Evolutionary conservation across 2,797 vertebrate species (phyloP).

Genomic region (Peromyscus eremicus): DNA sequence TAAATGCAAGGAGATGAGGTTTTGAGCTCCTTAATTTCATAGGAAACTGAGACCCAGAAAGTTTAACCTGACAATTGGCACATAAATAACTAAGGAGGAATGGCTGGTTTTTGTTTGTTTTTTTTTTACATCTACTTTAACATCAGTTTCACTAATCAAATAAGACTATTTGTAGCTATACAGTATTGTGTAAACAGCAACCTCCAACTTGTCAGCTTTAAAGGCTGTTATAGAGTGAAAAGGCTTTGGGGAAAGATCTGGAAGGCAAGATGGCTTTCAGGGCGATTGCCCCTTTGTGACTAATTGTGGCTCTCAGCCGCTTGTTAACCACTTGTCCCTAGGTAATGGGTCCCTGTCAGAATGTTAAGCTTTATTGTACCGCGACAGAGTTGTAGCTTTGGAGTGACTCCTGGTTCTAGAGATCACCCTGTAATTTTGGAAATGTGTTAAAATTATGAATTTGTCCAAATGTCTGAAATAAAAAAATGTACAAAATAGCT

Average conservation of each 20-base stretch:
- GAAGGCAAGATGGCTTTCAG: not conserved
- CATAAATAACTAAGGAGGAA: not conserved
- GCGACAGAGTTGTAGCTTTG: not conserved
- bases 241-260: not conserved
- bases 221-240: not conserved
- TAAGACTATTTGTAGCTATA: not conserved
- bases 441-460: not conserved
- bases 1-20: constrained; percentile 50
- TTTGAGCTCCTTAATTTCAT: not conserved
- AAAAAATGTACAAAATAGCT: not conserved
- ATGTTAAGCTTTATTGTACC: not conserved
- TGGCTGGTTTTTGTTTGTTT: not conserved
- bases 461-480: not conserved
- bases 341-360: no score
- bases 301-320: fast-evolving
- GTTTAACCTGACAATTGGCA: not conserved
- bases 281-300: not conserved
- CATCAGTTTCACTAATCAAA: not conserved
- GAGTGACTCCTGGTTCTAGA: not conserved
- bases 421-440: not conserved
- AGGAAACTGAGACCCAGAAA: not conserved
- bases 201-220: not conserved
- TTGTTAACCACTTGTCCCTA: not conserved
- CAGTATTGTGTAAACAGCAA: not conserved
- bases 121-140: not conserved